Conservation (phyloP, 2,888 invertebrate genomes). For the Oscheius sp. region DNA sequence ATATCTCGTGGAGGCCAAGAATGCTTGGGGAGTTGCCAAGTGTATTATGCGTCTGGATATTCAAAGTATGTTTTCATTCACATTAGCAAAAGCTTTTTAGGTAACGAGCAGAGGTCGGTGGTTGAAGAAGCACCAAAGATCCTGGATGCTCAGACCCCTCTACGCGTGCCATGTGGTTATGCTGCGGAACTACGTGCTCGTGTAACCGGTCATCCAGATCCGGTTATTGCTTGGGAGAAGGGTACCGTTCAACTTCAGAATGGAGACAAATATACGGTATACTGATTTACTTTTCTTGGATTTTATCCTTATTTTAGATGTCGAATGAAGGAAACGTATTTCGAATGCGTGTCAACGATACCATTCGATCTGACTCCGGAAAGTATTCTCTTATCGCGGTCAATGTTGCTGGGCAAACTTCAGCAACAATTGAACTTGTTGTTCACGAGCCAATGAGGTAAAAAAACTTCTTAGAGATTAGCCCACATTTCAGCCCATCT, state of each 20-base stretch:
- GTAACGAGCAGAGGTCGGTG: conserved; percentile 39
- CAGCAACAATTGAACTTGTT: conserved; percentile 41
- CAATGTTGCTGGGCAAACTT: conserved; percentile 53
- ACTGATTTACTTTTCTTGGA: too few species aligned
- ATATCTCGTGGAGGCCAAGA: conserved; percentile 72
- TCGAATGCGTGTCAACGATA: conserved; percentile 54
- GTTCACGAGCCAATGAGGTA: conserved; percentile 47
- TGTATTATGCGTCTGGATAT: conserved; percentile 54
- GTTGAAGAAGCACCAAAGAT: conserved; percentile 55
- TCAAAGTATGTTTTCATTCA: conserved; percentile 38
- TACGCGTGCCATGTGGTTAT: conserved; percentile 45
- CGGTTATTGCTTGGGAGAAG: conserved; percentile 60
- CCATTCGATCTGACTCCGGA: conserved; percentile 54
- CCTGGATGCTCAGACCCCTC: conserved; percentile 43
- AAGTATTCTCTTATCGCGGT: conserved; percentile 58
- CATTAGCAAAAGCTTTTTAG: background rate
- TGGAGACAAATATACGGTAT: conserved; percentile 49
- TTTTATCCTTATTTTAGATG: conserved; percentile 49
- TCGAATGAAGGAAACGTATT: conserved; percentile 55
- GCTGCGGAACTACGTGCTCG: conserved; percentile 51
- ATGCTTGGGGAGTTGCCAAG: conserved; percentile 50
- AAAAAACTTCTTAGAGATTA: background rate
- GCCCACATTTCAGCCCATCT: conserved; percentile 19
- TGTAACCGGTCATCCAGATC: conserved; percentile 59
- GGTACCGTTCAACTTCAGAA: conserved; percentile 39